phyloP scores from a whole-genome alignment of 2,888 invertebrate species.

The Folsomia manolachei region DNA sequence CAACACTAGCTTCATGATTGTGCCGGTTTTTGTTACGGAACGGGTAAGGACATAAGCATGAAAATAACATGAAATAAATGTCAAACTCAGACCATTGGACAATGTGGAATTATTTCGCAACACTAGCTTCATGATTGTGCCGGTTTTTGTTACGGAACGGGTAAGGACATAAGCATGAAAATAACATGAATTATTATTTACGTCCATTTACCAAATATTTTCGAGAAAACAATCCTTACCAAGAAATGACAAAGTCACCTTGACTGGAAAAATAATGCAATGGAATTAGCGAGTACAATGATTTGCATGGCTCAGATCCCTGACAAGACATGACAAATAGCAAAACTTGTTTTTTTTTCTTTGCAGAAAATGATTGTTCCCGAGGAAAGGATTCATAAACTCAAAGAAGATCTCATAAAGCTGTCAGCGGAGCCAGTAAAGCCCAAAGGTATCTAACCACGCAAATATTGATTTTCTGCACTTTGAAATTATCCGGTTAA shows the following conservation, averaged over 20 bases:
- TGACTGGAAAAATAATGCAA: background rate
- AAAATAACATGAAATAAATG: too few species aligned
- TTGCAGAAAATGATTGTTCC: constrained; percentile 31
- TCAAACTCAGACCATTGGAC: constrained; percentile 37
- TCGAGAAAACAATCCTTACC: background rate
- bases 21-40: constrained; percentile 38
- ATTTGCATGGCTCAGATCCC: background rate
- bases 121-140: constrained; percentile 35
- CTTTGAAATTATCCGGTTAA: too few species aligned
- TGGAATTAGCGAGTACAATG: background rate
- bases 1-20: constrained; percentile 35
- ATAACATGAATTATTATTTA: too few species aligned
- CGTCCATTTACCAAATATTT: background rate
- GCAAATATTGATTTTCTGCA: too few species aligned
- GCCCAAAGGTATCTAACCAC: too few species aligned
- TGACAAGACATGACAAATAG: too few species aligned
- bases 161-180: too few species aligned
- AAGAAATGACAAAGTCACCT: background rate
- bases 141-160: constrained; percentile 37
- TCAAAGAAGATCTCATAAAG: constrained; percentile 31
- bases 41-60: constrained; percentile 26
- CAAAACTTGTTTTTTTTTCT: constrained; percentile 14
- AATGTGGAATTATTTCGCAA: constrained; percentile 38
- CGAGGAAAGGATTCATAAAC: constrained; percentile 24
- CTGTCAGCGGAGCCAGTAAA: constrained; percentile 6